Evolutionary conservation across 2,797 vertebrate genomes (phyloP).

Genomic region (Acipenser oxyrinchus): DNA sequence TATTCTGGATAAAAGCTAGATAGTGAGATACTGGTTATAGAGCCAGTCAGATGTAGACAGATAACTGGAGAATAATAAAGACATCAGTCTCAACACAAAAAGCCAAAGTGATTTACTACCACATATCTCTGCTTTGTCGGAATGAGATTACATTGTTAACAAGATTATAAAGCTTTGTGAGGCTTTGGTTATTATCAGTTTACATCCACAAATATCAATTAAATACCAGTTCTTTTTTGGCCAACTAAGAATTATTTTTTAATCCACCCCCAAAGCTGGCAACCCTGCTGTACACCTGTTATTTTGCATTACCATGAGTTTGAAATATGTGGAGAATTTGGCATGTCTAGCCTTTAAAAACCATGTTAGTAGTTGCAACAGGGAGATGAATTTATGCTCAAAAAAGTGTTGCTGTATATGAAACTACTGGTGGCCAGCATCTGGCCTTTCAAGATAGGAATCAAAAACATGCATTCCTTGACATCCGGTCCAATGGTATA

Average conservation of each 20-base stretch:
- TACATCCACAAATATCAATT: slow-evolving; percentile 32
- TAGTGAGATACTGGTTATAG: neutral
- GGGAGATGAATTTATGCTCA: slow-evolving; percentile 33
- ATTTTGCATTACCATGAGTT: slow-evolving; percentile 59
- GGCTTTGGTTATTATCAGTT: slow-evolving; percentile 23
- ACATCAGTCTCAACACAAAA: neutral
- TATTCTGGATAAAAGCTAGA: too few relatives aligned
- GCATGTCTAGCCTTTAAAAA: slow-evolving; percentile 43
- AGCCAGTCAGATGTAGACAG: slow-evolving; percentile 10
- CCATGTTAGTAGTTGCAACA: slow-evolving; percentile 35
- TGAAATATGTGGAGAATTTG: slow-evolving; percentile 68
- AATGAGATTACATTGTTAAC: slow-evolving; percentile 1
- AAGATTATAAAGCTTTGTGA: neutral
- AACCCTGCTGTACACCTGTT: slow-evolving; percentile 46
- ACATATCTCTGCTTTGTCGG: slow-evolving; percentile 9
- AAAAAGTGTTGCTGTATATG: slow-evolving; percentile 31
- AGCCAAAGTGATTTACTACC: neutral
- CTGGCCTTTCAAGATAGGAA: slow-evolving; percentile 46
- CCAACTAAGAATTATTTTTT: slow-evolving; percentile 35
- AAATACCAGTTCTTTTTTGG: slow-evolving; percentile 31
- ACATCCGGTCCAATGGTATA: slow-evolving; percentile 37
- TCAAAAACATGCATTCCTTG: slow-evolving; percentile 44
- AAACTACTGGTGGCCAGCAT: slow-evolving; percentile 43
- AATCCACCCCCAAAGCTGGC: slow-evolving; percentile 42
- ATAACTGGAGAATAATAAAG: slow-evolving; percentile 25